Conservation (phyloP, 2,113 vertebrate genomes). For the Dryoscopus gambensis region DNA sequence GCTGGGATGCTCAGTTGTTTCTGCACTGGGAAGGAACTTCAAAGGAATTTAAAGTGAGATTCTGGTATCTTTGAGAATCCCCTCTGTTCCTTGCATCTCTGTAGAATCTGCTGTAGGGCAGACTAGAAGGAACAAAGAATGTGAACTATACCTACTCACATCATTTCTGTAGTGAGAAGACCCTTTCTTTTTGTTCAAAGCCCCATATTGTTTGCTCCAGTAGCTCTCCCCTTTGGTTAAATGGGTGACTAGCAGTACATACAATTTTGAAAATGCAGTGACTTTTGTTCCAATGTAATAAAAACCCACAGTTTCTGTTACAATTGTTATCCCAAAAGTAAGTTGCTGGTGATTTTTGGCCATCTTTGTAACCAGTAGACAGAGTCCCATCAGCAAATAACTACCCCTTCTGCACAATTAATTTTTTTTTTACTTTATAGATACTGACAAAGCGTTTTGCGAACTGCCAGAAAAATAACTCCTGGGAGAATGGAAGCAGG, state of each 20-base stretch:
- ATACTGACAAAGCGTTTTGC: not conserved
- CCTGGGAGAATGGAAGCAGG: not conserved
- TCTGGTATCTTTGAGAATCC: not conserved
- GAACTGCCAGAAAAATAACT: slow-evolving; percentile 3
- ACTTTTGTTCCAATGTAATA: not conserved
- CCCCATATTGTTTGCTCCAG: not conserved
- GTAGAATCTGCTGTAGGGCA: not conserved
- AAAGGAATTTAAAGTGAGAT: not conserved
- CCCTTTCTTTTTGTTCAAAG: not conserved
- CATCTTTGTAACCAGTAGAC: not conserved
- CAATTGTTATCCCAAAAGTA: not conserved
- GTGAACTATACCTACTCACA: not conserved
- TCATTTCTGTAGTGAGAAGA: not conserved
- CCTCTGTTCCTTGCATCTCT: not conserved
- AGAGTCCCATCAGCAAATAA: not conserved
- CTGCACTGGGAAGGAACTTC: not conserved
- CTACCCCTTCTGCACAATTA: not conserved
- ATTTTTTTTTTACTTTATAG: slow-evolving; percentile 22
- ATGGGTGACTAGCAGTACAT: not conserved
- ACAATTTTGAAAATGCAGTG: not conserved
- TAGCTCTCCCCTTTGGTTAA: not conserved
- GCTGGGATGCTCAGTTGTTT: not conserved
- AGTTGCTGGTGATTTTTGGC: not conserved
- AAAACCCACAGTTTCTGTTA: not conserved
- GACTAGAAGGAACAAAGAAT: not conserved